These are phyloP conservation scores for Haplotaxodon microlepis DNA, from an alignment of 2,113 vertebrate genomes.

Conservation along the genomic window DNA sequence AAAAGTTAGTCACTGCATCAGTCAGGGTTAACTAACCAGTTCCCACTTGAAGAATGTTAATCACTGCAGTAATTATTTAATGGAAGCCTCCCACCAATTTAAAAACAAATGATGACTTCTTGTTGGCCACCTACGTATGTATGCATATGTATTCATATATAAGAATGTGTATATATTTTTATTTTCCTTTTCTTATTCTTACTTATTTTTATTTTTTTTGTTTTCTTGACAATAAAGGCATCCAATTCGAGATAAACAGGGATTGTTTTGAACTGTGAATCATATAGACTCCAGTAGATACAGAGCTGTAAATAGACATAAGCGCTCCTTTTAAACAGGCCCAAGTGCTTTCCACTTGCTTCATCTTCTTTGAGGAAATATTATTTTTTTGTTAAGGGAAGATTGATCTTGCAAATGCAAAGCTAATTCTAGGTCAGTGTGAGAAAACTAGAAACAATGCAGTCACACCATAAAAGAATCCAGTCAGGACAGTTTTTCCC, in stretches of 20 bases:
- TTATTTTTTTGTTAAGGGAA: neutral
- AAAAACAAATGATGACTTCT: neutral
- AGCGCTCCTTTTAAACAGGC: fast-evolving
- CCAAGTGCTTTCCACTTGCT: neutral
- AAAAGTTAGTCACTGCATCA: neutral
- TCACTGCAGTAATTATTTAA: neutral
- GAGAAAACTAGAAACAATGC: neutral
- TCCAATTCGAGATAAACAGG: neutral
- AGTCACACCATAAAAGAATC: conserved; percentile 20
- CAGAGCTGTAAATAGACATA: neutral
- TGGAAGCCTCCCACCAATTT: neutral
- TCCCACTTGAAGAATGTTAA: fast-evolving
- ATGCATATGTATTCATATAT: neutral
- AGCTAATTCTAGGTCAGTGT: neutral
- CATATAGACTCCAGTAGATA: neutral
- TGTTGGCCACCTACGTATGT: neutral
- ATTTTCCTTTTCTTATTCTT: neutral
- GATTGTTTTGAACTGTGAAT: neutral
- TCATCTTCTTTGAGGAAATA: neutral
- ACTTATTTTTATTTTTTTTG: neutral
- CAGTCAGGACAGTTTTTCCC: neutral
- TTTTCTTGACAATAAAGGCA: neutral
- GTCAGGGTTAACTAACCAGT: neutral
- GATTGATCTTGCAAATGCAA: neutral
- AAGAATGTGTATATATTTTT: neutral